Evolutionary conservation across 2,797 vertebrate species (phyloP).

Genomic region (Enteromius thamalakanensis): DNA sequence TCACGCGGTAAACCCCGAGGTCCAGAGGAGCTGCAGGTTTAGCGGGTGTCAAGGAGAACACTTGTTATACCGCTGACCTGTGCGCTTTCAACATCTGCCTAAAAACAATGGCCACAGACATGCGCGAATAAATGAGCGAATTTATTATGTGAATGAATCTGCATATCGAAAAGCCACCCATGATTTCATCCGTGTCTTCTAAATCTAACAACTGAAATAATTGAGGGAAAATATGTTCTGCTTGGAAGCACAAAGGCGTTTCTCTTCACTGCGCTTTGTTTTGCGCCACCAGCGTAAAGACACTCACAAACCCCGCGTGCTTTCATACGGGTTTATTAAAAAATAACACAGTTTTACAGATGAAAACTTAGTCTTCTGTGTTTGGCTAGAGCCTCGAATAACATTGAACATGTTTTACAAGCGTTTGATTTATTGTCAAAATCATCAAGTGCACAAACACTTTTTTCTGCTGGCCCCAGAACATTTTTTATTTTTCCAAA

Average conservation of each 20-base stretch:
- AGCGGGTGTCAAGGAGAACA: not conserved
- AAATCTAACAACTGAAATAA: conserved; percentile 24
- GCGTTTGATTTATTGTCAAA: conserved; percentile 32
- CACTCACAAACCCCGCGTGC: not conserved
- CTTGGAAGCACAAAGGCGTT: conserved; percentile 23
- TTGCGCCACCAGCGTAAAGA: conserved; percentile 23
- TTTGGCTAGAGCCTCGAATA: conserved; percentile 13
- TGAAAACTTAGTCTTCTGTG: not conserved
- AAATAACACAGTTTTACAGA: not conserved
- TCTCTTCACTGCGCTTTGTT: conserved; percentile 25
- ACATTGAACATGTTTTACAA: conserved; percentile 14
- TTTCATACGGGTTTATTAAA: conserved; percentile 9
- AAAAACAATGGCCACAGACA: not conserved
- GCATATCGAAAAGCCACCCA: not conserved
- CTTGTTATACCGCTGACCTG: not conserved
- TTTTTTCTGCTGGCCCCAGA: not conserved
- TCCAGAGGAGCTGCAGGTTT: not conserved
- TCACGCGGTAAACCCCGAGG: not conserved
- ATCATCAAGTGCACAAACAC: conserved; percentile 18
- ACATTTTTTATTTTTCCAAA: not conserved
- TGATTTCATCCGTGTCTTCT: not conserved
- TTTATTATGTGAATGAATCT: not conserved
- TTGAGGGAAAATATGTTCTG: conserved; percentile 11
- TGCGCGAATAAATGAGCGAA: not conserved
- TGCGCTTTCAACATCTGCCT: not conserved